A percentile compares a stretch with the other conserved stretches of the same genome.
These are phyloP conservation scores for Drosophila lacicola DNA, from an alignment of 2,888 invertebrate genomes.

Conservation along the genomic window DNA sequence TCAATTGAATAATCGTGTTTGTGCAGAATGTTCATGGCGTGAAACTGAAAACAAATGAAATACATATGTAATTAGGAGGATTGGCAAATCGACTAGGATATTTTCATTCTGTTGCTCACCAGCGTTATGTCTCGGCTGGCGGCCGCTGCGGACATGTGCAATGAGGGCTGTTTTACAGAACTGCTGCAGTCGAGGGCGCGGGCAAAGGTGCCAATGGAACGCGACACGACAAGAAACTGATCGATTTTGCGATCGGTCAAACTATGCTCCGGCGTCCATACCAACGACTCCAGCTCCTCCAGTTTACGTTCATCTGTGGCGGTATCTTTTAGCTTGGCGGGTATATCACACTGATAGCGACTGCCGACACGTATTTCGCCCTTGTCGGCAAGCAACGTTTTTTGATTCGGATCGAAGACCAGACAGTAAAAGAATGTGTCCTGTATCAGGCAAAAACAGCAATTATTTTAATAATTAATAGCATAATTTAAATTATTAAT, in stretches of 20 bases:
- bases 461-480: not conserved
- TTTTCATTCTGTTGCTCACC: slow-evolving; percentile 84
- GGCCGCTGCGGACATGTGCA: slow-evolving; percentile 99
- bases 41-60: slow-evolving; percentile 89
- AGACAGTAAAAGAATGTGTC: slow-evolving; percentile 99
- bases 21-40: slow-evolving; percentile 99
- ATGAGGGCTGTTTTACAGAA: slow-evolving; percentile 98
- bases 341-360: slow-evolving; percentile 98
- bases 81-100: not conserved
- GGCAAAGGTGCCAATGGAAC: slow-evolving; percentile 99
- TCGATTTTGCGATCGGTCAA: slow-evolving; percentile 98
- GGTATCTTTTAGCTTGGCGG: slow-evolving; percentile 92
- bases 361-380: slow-evolving; percentile 97
- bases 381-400: slow-evolving; percentile 99
- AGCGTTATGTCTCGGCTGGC: slow-evolving; percentile 99
- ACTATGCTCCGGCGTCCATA: slow-evolving; percentile 97
- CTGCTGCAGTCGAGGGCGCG: slow-evolving; percentile 99
- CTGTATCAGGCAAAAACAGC: slow-evolving; percentile 86
- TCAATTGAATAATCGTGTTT: slow-evolving; percentile 96
- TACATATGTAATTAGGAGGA: not conserved
- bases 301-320: slow-evolving; percentile 87
- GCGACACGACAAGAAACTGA: slow-evolving; percentile 97
- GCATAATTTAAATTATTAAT: not conserved
- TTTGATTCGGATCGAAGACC: slow-evolving; percentile 99
- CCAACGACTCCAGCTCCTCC: slow-evolving; percentile 94